Base-by-base conservation (phyloP, 2,113 vertebrate genomes). In the Oxyruncus cristatus region DNA sequence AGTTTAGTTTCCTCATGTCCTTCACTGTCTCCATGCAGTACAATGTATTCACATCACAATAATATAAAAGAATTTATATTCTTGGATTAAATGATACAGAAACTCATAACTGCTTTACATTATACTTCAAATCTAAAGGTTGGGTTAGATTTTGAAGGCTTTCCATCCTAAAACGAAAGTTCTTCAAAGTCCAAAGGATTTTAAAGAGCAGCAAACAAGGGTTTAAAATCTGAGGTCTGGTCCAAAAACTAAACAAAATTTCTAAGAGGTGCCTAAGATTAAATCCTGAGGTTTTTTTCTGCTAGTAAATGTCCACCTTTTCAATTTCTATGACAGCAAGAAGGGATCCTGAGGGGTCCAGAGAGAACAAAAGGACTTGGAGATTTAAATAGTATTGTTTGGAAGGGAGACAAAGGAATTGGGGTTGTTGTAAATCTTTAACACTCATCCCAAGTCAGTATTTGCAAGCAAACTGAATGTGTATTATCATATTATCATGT, bases 281-380 rank as follows among this genome's bases (percentile, higher is more conserved):
- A 68, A 84, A 55, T 75, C 1, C 9, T 52, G 3, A n/a, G n/a
- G 7, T 21, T 56, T 82, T 82, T 85, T 82, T 2, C 15, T 79
- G 5, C 19, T 30, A 50, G 5, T 28, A 52, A 30, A 12, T 14
- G 0, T 66, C 70, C 9, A 23, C 3, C 1, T 61, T 59, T 76
- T 82, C 14, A 44, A 14, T 62, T 53, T 70, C 8, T 33, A 1
- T 9, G 35, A 55, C 3, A 56, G 20, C n/a, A 92, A 41, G 14
- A n/a, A 59, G 12, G 2, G 15, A 71, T 24, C 9, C 8, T 3
- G 0, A n/a, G n/a, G n/a, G 2, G 4, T 41, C 12, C 14, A 46
- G 19, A 35, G 1, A 68, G 9, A 50, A 88, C 8, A 61, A 72
- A 37, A 71, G 2, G 15, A 41, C 14, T 59, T 2, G 0, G 0